Conservation (phyloP, 1,140 invertebrate species). For the Cherax destructor region DNA sequence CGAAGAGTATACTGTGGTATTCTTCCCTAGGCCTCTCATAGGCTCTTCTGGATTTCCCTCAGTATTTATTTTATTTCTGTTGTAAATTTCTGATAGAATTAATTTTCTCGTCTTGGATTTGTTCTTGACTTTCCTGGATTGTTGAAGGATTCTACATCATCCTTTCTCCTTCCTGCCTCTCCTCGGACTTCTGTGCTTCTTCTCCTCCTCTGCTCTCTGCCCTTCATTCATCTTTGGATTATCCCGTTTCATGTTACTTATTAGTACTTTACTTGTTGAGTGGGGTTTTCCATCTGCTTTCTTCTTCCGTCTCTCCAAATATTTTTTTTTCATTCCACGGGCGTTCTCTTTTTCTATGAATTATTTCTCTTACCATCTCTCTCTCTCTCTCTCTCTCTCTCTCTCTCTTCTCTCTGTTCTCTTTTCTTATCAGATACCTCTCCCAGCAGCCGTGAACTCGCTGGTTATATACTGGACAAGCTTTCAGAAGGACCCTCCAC, state of each 20-base stretch:
- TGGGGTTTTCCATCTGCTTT: not conserved
- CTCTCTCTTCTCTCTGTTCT: not conserved
- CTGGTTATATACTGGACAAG: not conserved
- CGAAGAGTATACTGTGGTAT: too few species aligned
- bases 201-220: not conserved
- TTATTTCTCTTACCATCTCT: not conserved
- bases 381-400: constrained; percentile 1
- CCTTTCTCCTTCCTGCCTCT: too few species aligned
- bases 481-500: not conserved
- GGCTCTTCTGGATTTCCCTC: too few species aligned
- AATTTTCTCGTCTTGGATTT: too few species aligned
- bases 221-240: not conserved
- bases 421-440: not conserved
- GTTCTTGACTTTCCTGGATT: too few species aligned
- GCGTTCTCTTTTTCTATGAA: not conserved
- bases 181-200: not conserved
- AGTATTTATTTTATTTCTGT: too few species aligned
- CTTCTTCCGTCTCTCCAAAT: not conserved
- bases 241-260: not conserved
- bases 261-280: not conserved
- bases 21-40: too few species aligned
- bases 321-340: not conserved
- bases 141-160: too few species aligned
- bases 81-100: too few species aligned
- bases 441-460: not conserved